These are phyloP conservation scores for Pectinophora gossypiella DNA, from an alignment of 1,140 invertebrate genomes.

Conservation along the genomic window DNA sequence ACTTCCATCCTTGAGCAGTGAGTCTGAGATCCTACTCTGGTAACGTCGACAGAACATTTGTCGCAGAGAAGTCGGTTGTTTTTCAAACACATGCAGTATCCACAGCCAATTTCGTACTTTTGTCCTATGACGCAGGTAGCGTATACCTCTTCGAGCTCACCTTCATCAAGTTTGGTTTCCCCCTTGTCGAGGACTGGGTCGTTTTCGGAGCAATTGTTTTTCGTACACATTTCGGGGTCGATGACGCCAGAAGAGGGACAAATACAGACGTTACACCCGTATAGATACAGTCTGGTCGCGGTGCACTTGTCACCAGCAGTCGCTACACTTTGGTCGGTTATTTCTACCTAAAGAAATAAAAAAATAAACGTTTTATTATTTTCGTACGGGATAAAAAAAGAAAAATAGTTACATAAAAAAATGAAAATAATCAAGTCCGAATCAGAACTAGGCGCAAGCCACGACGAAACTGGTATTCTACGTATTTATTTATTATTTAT, in stretches of 20 bases:
- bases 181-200: slow-evolving; percentile 27
- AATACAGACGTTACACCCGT: slow-evolving; percentile 52
- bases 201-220: slow-evolving; percentile 33
- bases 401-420: too few species aligned
- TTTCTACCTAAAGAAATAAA: slow-evolving; percentile 23
- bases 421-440: too few species aligned
- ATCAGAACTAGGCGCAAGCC: too few species aligned
- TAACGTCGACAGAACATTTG: slow-evolving; percentile 28
- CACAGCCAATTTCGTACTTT: slow-evolving; percentile 41
- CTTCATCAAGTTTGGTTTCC: background rate
- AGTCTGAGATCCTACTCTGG: too few species aligned
- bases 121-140: slow-evolving; percentile 28
- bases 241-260: slow-evolving; percentile 36
- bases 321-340: slow-evolving; percentile 13
- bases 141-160: slow-evolving; percentile 34
- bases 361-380: too few species aligned
- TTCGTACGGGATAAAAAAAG: too few species aligned
- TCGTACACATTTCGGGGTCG: slow-evolving; percentile 39
- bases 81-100: slow-evolving; percentile 40
- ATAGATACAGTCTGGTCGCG: slow-evolving; percentile 41
- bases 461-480: too few species aligned
- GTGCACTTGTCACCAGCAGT: slow-evolving; percentile 27
- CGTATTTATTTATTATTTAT: too few species aligned
- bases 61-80: slow-evolving; percentile 49
- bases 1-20: slow-evolving; percentile 24